These are phyloP conservation scores for Leptosomus discolor DNA, from an alignment of 2,113 vertebrate genomes.

Conservation along the genomic window DNA sequence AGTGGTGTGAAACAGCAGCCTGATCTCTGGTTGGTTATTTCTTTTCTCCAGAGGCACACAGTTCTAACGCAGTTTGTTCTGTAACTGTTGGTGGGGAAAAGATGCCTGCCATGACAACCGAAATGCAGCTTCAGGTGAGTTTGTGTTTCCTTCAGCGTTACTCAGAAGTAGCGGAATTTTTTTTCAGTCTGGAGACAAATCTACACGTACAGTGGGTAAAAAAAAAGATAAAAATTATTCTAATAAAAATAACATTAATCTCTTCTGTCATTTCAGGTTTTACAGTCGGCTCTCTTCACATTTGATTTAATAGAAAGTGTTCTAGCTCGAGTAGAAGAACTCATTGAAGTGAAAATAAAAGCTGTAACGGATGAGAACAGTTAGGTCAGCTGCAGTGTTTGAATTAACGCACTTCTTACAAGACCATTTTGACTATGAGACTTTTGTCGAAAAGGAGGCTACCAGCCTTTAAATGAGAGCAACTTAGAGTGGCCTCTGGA, in stretches of 20 bases:
- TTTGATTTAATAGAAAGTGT: slow-evolving; percentile 97
- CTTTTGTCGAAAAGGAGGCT: not conserved
- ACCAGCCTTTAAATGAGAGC: not conserved
- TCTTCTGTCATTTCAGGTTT: slow-evolving; percentile 79
- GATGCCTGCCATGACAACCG: slow-evolving; percentile 80
- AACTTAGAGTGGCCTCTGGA: not conserved
- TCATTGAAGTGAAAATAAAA: slow-evolving; percentile 83
- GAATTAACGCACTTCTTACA: not conserved
- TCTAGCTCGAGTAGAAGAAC: slow-evolving; percentile 87
- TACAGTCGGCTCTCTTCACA: slow-evolving; percentile 90
- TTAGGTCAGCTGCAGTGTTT: slow-evolving; percentile 61
- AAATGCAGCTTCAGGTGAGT: slow-evolving; percentile 86
- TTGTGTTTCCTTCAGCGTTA: not conserved
- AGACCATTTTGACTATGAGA: not conserved
- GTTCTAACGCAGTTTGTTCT: slow-evolving; percentile 60
- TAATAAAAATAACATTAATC: slow-evolving; percentile 39
- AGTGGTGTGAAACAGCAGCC: not conserved
- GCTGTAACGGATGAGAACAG: slow-evolving; percentile 67
- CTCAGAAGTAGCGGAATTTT: not conserved
- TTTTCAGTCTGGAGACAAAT: not conserved
- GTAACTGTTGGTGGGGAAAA: slow-evolving; percentile 75
- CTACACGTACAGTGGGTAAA: not conserved
- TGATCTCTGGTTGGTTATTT: not conserved
- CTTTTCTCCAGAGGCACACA: slow-evolving; percentile 45
- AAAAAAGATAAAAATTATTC: not conserved